Evolutionary conservation across 2,888 invertebrate species (phyloP), one percentile per base, ranked within the genome.

Genomic region (Fissipunctia ypsillon): DNA sequence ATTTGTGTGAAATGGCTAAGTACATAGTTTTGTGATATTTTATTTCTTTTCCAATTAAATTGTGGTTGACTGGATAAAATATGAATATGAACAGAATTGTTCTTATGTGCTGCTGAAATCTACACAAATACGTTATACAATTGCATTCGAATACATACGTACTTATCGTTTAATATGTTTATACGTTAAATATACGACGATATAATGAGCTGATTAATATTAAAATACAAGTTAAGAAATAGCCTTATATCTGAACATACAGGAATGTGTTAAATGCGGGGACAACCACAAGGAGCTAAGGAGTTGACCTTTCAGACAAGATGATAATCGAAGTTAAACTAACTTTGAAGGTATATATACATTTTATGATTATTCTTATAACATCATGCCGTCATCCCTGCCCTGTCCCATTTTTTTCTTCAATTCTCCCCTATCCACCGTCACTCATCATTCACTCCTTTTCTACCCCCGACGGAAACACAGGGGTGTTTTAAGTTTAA

Each of bases 221-320:
- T 35, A 57, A 45, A 45, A 64, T 66, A 74, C 50, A 70, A 31
- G 41, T 52, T 60, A 43, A 38, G 3, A 52, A 64, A 60, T 12
- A 65, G 16, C 16, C 74, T 65, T 80, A 65, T 14, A 54, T 41
- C 28, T 59, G 54, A 43, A 54, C 31, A 74, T 50, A 68, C 28
- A 65, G 78, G 78, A 78, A 78, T 80, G 80, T 65, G 38, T 35
- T 56, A 69, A 75, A 69, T 66, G 54, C 60, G 22, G 63, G 22
- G 19, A 16, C 52, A 59, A 59, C 56, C 56, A 63, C 41, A 64
- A 48, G 16, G 52, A n/a, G 22, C 50, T 50, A 54, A 59, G 45
- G 6, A 69, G 31, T 73, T 3, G 38, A 19, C 22, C 10, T 10
- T 25, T 71, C 22, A 25, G 31, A 70, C 25, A 41, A 48, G 19